Conservation (phyloP, 2,797 vertebrate genomes). For the Enteromius trimaculatus region DNA sequence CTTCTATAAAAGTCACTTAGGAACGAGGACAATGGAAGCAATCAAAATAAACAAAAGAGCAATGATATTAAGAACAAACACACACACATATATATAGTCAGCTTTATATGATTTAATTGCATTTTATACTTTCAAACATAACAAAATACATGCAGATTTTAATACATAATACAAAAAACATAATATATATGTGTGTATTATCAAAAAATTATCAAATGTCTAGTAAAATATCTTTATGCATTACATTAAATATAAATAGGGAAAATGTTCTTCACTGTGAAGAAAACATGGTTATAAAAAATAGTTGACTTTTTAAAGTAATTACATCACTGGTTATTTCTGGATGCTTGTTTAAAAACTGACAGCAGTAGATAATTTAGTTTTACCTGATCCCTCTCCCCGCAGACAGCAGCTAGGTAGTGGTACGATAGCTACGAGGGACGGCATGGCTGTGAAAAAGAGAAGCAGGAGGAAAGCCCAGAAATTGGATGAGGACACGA, state of each 20-base stretch:
- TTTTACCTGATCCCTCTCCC: neutral
- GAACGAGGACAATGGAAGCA: too few relatives aligned
- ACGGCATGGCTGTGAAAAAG: constrained; percentile 69
- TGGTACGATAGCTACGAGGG: constrained; percentile 45
- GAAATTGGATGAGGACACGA: constrained; percentile 82
- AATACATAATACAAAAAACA: too few relatives aligned
- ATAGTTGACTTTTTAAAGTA: too few relatives aligned
- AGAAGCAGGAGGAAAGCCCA: constrained; percentile 77
- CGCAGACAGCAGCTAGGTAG: constrained; percentile 63
- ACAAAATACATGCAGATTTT: too few relatives aligned
- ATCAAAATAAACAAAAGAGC: too few relatives aligned
- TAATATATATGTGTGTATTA: too few relatives aligned
- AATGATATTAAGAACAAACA: too few relatives aligned
- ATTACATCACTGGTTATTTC: neutral
- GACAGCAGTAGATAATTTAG: neutral
- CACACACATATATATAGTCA: too few relatives aligned
- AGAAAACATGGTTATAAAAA: neutral
- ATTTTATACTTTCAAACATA: too few relatives aligned
- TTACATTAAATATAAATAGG: neutral
- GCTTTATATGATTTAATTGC: too few relatives aligned
- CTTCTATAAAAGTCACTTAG: too few relatives aligned
- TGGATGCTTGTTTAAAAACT: neutral
- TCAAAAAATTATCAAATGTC: too few relatives aligned
- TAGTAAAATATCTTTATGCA: neutral
- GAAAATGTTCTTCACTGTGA: neutral